phyloP scores from a whole-genome alignment of 2,797 vertebrate genomes.

The Acanthornis magna region DNA sequence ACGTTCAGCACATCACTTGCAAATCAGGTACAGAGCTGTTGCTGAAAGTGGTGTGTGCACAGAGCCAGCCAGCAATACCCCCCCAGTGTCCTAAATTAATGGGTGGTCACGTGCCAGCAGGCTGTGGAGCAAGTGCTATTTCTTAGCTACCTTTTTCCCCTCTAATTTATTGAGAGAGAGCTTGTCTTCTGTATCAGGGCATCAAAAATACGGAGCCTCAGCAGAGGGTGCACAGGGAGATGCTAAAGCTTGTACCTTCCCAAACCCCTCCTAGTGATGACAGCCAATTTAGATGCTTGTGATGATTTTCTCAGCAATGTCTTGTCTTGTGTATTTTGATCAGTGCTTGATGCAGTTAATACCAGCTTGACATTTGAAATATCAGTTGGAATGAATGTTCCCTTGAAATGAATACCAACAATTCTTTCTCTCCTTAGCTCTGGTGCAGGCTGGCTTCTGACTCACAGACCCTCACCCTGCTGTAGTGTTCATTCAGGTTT shows the following conservation, averaged over 20 bases:
- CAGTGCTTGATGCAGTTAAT: conserved; percentile 30
- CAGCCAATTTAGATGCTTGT: conserved; percentile 24
- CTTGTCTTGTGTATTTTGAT: conserved; percentile 43
- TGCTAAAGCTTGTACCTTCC: neutral
- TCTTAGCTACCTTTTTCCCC: neutral
- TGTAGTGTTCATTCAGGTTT: neutral
- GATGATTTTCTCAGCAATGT: conserved; percentile 28
- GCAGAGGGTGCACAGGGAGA: neutral
- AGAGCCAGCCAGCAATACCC: neutral
- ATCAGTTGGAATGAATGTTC: neutral
- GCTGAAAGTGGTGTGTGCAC: neutral
- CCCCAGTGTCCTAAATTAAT: neutral
- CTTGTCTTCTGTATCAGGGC: neutral
- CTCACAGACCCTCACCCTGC: neutral
- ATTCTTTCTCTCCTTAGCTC: neutral
- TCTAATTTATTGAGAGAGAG: neutral
- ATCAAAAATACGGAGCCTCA: neutral
- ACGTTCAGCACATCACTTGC: neutral
- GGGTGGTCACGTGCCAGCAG: neutral
- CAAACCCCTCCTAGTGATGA: neutral
- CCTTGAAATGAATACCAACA: neutral
- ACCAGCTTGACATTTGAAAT: conserved; percentile 25
- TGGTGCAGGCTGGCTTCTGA: neutral
- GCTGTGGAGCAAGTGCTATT: neutral
- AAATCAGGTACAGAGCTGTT: neutral